These are phyloP conservation scores for Neoseiulus cucumeris DNA, from an alignment of 1,140 invertebrate species.

Conservation along the genomic window DNA sequence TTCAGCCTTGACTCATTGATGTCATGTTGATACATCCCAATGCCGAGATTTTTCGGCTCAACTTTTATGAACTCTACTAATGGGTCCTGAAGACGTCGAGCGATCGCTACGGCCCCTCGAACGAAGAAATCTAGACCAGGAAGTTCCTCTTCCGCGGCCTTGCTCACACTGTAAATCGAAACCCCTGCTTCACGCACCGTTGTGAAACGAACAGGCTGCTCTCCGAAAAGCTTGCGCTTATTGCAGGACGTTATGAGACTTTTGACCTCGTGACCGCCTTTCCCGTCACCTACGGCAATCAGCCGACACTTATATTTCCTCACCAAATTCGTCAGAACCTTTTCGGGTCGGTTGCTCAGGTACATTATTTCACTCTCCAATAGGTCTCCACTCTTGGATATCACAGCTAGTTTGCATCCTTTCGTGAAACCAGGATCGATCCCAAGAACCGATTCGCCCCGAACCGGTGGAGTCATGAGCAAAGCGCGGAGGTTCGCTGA, in stretches of 20 bases:
- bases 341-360: slow-evolving; percentile 29
- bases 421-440: slow-evolving; percentile 65
- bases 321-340: slow-evolving; percentile 8
- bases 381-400: slow-evolving; percentile 31
- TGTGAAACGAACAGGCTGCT: slow-evolving; percentile 42
- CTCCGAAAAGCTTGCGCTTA: slow-evolving; percentile 32
- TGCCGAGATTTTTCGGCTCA: slow-evolving; percentile 68
- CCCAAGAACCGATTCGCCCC: slow-evolving; percentile 54
- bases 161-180: slow-evolving; percentile 68
- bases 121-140: slow-evolving; percentile 52
- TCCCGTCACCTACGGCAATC: slow-evolving; percentile 69
- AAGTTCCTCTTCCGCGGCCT: slow-evolving; percentile 60
- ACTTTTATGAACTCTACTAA: slow-evolving; percentile 74
- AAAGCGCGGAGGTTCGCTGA: slow-evolving; percentile 59
- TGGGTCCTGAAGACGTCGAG: slow-evolving; percentile 64
- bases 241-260: slow-evolving; percentile 45
- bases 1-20: slow-evolving; percentile 51
- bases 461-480: slow-evolving; percentile 50
- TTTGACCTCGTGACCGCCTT: slow-evolving; percentile 65
- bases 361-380: slow-evolving; percentile 42
- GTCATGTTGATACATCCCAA: slow-evolving; percentile 78
- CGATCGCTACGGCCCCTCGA: slow-evolving; percentile 65
- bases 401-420: slow-evolving; percentile 61
- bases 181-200: slow-evolving; percentile 73
- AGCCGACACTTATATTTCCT: slow-evolving; percentile 35